Conservation (phyloP, 2,797 vertebrate genomes). For the Sebastes kiyomatsui region DNA sequence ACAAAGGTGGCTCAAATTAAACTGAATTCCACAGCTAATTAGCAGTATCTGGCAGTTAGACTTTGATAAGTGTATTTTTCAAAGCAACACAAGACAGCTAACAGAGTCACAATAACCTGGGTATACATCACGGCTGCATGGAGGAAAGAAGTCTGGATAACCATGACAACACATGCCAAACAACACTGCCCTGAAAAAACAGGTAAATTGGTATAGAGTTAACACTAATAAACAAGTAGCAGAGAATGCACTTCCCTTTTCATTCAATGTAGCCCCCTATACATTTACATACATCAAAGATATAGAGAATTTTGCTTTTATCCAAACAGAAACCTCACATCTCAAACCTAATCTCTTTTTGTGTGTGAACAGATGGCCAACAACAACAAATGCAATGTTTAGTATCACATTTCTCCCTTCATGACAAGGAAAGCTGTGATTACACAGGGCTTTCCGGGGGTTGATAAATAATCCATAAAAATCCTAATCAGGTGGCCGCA, state of each 20-base stretch:
- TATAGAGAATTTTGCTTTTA: neutral
- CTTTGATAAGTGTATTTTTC: neutral
- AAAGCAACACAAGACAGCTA: neutral
- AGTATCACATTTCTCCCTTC: neutral
- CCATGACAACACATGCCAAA: neutral
- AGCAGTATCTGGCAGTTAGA: neutral
- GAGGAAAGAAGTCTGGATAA: neutral
- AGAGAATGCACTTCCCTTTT: neutral
- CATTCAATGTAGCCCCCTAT: neutral
- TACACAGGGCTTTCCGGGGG: neutral
- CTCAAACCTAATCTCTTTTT: neutral
- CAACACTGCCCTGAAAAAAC: neutral
- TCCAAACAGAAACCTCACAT: neutral
- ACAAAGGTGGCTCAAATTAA: neutral
- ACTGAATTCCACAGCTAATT: neutral
- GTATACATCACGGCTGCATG: neutral
- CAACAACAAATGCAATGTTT: conserved; percentile 2
- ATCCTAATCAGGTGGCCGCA: conserved; percentile 29
- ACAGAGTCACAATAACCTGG: neutral
- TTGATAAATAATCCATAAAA: conserved; percentile 37
- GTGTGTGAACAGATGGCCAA: conserved; percentile 12
- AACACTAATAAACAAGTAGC: neutral
- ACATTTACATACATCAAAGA: neutral
- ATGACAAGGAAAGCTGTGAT: neutral
- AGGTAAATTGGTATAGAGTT: neutral